Evolutionary conservation across 2,113 vertebrate species (phyloP).

Genomic region (Zapornia atra): DNA sequence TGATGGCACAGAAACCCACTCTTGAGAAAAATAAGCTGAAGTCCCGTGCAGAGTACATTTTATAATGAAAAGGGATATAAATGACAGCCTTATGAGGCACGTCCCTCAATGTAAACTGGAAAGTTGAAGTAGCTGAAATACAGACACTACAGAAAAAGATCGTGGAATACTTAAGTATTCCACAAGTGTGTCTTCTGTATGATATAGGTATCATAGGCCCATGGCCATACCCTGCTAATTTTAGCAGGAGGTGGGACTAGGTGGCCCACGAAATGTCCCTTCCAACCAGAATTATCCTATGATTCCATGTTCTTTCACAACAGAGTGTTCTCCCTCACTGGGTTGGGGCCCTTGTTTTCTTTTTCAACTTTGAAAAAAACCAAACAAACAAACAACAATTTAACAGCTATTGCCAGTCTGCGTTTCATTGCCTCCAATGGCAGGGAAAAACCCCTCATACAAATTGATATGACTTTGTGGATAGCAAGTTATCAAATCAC

Average conservation of each 20-base stretch:
- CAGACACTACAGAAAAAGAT: neutral
- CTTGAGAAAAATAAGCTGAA: constrained; percentile 38
- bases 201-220: neutral
- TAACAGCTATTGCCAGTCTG: neutral
- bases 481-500: neutral
- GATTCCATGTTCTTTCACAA: neutral
- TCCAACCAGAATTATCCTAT: neutral
- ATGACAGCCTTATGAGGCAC: neutral
- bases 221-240: neutral
- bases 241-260: neutral
- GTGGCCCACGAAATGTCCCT: neutral
- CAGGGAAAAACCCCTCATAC: neutral
- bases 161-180: neutral
- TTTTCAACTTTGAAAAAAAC: neutral
- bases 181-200: neutral
- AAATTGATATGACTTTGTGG: neutral
- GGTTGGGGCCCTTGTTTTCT: neutral
- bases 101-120: neutral
- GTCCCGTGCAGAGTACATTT: neutral
- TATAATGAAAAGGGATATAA: constrained; percentile 3
- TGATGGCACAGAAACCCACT: constrained; percentile 29
- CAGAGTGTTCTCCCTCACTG: neutral
- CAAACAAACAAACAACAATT: neutral
- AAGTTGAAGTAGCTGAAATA: neutral
- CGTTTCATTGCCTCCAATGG: neutral